Conservation (phyloP, 1,140 invertebrate genomes). For the Lepidurus arcticus region DNA sequence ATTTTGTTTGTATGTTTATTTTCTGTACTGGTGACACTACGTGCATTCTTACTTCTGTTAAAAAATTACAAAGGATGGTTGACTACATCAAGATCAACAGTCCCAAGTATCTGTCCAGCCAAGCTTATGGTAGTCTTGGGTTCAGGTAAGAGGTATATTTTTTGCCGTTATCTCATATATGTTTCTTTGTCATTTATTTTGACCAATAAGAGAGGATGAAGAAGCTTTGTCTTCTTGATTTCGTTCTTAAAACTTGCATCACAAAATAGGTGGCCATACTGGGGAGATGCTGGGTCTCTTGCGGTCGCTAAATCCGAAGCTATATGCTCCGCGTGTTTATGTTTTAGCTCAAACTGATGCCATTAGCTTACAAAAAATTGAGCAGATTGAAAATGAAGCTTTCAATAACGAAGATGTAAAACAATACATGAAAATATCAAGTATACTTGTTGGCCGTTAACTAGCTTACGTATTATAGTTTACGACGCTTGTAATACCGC, state of each 20-base stretch:
- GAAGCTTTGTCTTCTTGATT: neutral
- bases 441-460: constrained; percentile 26
- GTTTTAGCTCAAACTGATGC: constrained; percentile 70
- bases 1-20: neutral
- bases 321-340: constrained; percentile 67
- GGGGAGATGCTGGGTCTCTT: constrained; percentile 76
- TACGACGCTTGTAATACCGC: constrained; percentile 55
- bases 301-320: constrained; percentile 51
- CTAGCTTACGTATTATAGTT: constrained; percentile 24
- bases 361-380: constrained; percentile 63
- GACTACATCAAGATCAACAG: neutral
- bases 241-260: neutral
- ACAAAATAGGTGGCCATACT: constrained; percentile 66
- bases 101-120: constrained; percentile 10
- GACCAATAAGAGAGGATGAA: neutral
- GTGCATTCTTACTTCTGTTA: neutral
- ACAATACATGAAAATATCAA: neutral
- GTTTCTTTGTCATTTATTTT: neutral
- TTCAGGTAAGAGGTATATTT: constrained; percentile 40
- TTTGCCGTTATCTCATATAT: neutral
- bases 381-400: constrained; percentile 47
- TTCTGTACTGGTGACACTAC: neutral
- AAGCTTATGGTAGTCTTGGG: constrained; percentile 40
- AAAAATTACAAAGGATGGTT: neutral
- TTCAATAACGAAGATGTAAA: neutral